Percentiles rank a stretch among this genome's conserved stretches.
These are phyloP conservation scores for Spea bombifrons DNA, from an alignment of 2,113 vertebrate genomes.

Conservation along the genomic window DNA sequence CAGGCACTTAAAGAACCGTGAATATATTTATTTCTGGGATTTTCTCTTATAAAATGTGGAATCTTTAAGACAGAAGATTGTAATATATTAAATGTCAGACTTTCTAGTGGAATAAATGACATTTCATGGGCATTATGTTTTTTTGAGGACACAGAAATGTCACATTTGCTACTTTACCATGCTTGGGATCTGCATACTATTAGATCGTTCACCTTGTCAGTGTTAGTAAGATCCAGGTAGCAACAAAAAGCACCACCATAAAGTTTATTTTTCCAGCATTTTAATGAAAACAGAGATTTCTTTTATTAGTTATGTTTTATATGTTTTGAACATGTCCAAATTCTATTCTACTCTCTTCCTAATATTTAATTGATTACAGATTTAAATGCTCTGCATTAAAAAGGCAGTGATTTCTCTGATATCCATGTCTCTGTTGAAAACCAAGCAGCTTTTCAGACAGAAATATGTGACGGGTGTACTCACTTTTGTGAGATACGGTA, in stretches of 20 bases:
- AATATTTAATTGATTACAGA: too few species aligned
- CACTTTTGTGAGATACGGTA: too few species aligned
- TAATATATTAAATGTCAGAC: constrained; percentile 44
- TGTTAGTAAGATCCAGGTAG: constrained; percentile 18
- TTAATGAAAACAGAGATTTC: not conserved
- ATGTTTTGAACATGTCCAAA: too few species aligned
- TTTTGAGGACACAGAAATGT: constrained; percentile 41
- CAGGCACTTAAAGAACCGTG: constrained; percentile 25
- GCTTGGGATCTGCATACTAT: constrained; percentile 35
- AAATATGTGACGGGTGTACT: too few species aligned
- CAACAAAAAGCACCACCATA: not conserved
- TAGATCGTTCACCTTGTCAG: constrained; percentile 38
- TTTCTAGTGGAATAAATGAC: constrained; percentile 45
- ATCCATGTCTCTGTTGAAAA: too few species aligned
- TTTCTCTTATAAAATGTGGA: constrained; percentile 32
- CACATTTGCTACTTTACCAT: constrained; percentile 35
- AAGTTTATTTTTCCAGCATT: not conserved
- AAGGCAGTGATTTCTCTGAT: too few species aligned
- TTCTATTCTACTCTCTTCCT: too few species aligned
- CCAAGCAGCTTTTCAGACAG: too few species aligned
- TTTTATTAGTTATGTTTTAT: not conserved
- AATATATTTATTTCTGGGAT: constrained; percentile 36
- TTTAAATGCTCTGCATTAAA: too few species aligned
- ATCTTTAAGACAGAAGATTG: constrained; percentile 38
- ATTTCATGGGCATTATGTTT: constrained; percentile 46